These are phyloP conservation scores for Columba guinea DNA, from an alignment of 2,797 vertebrate species.

Conservation along the genomic window DNA sequence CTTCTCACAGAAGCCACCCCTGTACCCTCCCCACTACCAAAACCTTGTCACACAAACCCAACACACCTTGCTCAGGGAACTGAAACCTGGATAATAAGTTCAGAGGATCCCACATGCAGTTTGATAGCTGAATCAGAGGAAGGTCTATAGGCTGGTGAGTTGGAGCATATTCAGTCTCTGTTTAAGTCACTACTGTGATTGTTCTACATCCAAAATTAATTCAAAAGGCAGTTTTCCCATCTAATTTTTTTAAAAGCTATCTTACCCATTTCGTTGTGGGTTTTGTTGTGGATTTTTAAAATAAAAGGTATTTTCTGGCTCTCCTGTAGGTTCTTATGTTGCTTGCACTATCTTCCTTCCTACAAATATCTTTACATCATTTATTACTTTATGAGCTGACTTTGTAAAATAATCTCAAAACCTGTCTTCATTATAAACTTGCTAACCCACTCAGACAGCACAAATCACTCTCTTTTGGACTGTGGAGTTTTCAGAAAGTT, in stretches of 20 bases:
- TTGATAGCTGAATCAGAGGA: background rate
- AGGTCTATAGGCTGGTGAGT: background rate
- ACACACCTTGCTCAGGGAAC: rapidly evolving
- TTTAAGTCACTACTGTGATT: background rate
- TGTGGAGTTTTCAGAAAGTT: background rate
- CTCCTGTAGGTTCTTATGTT: background rate
- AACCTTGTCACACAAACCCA: too few species aligned
- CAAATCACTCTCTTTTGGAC: background rate
- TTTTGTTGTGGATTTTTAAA: background rate
- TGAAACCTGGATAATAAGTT: background rate
- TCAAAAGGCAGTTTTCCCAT: background rate
- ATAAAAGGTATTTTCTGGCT: background rate
- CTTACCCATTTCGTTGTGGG: background rate
- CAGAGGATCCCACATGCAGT: background rate
- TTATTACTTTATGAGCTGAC: background rate
- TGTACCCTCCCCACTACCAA: too few species aligned
- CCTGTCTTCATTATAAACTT: background rate
- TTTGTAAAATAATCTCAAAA: background rate
- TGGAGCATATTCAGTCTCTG: background rate
- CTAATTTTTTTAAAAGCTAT: background rate
- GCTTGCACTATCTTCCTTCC: background rate
- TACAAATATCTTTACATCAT: background rate
- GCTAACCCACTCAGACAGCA: background rate
- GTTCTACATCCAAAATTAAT: background rate
- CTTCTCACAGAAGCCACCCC: too few species aligned